phyloP scores from a whole-genome alignment of 2,888 invertebrate genomes.

The Craniophora ligustri region DNA sequence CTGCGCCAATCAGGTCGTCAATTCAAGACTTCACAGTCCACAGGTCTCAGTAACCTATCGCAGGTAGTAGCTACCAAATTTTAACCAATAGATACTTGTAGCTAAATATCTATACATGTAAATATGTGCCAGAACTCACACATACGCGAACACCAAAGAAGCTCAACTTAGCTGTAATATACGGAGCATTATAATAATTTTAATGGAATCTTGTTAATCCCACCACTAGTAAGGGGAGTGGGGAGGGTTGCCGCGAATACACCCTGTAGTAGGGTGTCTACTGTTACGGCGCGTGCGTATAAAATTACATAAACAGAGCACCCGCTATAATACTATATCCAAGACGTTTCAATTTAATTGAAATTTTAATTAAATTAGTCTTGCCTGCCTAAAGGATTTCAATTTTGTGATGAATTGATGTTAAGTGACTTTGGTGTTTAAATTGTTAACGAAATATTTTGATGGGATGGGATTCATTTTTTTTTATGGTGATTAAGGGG shows the following conservation, averaged over 20 bases:
- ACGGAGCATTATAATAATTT: conserved; percentile 73
- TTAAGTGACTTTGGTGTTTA: conserved; percentile 2
- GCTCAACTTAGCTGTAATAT: conserved; percentile 53
- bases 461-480: no score
- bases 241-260: conserved; percentile 27
- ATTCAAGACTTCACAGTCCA: no score
- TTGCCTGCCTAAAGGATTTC: conserved; percentile 32
- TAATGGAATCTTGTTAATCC: conserved; percentile 83
- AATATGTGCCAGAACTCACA: conserved; percentile 6
- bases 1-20: no score
- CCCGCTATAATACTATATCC: conserved; percentile 62
- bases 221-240: conserved; percentile 26
- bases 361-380: conserved; percentile 69
- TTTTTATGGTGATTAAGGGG: no score
- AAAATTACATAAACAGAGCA: conserved; percentile 69
- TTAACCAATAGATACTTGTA: no score
- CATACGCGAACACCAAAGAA: conserved; percentile 52
- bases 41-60: no score
- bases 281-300: conserved; percentile 58
- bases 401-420: conserved; percentile 37
- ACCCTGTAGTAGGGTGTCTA: conserved; percentile 11
- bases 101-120: background rate
- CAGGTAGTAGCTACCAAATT: no score
- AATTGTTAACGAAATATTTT: background rate
- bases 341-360: conserved; percentile 67